Conservation (phyloP, 2,113 vertebrate species). For the Cephalopterus ornatus region DNA sequence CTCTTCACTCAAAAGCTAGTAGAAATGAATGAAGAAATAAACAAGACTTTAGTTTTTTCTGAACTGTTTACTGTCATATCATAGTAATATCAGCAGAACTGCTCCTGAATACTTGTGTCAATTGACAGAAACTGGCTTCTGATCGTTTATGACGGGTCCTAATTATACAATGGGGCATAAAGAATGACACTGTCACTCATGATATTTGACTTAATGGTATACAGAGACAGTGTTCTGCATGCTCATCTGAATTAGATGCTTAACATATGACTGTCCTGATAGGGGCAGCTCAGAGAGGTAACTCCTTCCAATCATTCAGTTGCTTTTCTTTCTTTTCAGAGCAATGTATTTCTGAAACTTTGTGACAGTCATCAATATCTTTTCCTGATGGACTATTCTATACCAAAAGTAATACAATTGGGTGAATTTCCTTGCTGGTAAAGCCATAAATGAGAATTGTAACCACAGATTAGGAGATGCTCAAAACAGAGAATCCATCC, state of each 20-base stretch:
- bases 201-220: not conserved
- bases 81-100: not conserved
- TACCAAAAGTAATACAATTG: not conserved
- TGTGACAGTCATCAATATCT: not conserved
- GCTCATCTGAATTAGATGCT: not conserved
- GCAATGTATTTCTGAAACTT: not conserved
- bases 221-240: not conserved
- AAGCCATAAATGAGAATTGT: not conserved
- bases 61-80: accelerated
- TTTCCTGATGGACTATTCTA: not conserved
- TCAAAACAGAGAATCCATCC: not conserved
- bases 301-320: not conserved
- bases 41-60: not conserved
- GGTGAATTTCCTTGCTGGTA: not conserved
- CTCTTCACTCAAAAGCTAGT: not conserved
- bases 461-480: not conserved
- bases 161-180: not conserved
- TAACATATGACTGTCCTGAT: not conserved
- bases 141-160: not conserved
- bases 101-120: not conserved
- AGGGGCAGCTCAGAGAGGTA: not conserved
- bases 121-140: not conserved
- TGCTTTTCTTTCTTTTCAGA: not conserved
- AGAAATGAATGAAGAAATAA: not conserved
- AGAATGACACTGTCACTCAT: not conserved